Evolutionary conservation across 1,140 invertebrate genomes (phyloP), one percentile per base, ranked within the genome.

Genomic region (Elymnias hypermnestra): DNA sequence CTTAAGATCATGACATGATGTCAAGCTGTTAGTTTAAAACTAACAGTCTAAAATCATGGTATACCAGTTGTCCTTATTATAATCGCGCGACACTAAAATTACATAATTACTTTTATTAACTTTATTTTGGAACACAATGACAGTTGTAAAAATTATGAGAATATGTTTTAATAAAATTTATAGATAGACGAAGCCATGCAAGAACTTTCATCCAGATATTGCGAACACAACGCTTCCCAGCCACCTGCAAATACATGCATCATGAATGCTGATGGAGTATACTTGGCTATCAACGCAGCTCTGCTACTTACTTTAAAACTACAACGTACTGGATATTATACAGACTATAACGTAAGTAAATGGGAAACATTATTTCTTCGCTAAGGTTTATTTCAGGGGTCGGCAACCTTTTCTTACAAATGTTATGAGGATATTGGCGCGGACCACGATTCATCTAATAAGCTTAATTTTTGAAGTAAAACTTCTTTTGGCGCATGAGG

Each of bases 211-310:
- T 97, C 96, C 0, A 92, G 94, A 48, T 96, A 96, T 67, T 97
- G 96, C 83, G 91, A 96, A 87, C 93, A 96, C 90, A 91, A 90
- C 68, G 87, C 85, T 38, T 87, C 87, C 31, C 77, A 89, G 81
- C 85, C 88, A 45, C 87, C 90, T 48, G 86, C 87, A 28, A 88
- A 86, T 2, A 83, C 91, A 2, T 94, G 94, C 13, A 96, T 97
- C 29, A 94, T 97, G 86, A 98, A 98, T 82, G 95, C 96, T 12
- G 96, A 98, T 87, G 96, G 96, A 35, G 94, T 98, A 35, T 98
- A 98, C 76, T 86, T 97, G 38, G 94, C 96, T 1, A 95, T 94
- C 0, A 96, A 96, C 68, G 91, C 94, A 1, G 92, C 94, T 1
- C 82, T 98, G 10, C 77, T 95, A 21, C 84, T 98, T 0, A 96